phyloP scores from a whole-genome alignment of 2,113 vertebrate genomes.

The Bambusicola thoracicus region DNA sequence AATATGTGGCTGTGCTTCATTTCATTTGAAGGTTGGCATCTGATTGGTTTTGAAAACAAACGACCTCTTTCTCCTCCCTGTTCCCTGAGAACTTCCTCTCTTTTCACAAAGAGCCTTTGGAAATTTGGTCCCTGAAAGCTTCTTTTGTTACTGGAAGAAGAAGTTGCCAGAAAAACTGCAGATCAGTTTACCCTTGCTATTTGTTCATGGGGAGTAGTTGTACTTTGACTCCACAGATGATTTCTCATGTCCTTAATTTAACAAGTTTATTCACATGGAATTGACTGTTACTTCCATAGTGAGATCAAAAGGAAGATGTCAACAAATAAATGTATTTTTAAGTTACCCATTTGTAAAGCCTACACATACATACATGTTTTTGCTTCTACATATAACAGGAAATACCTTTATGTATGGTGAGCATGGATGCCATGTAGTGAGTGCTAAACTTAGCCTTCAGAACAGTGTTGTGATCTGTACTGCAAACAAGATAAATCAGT shows the following conservation, averaged over 20 bases:
- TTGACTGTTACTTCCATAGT: background rate
- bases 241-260: background rate
- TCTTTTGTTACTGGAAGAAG: background rate
- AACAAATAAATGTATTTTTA: background rate
- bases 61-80: rapidly evolving
- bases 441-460: background rate
- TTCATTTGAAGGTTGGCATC: background rate
- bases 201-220: background rate
- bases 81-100: background rate
- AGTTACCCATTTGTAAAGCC: background rate
- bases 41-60: background rate
- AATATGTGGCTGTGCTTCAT: background rate
- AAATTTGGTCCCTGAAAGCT: background rate
- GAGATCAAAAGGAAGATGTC: background rate
- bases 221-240: background rate
- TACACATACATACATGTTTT: background rate
- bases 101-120: background rate
- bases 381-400: background rate
- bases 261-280: background rate
- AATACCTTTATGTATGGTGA: background rate
- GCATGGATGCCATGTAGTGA: background rate
- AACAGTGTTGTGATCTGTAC: background rate
- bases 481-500: background rate
- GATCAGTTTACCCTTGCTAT: background rate
- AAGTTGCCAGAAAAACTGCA: background rate